A percentile compares a stretch with the other conserved stretches of the same genome.
These are phyloP conservation scores for Oreotrochilus melanogaster DNA, from an alignment of 2,113 vertebrate genomes.

Conservation along the genomic window DNA sequence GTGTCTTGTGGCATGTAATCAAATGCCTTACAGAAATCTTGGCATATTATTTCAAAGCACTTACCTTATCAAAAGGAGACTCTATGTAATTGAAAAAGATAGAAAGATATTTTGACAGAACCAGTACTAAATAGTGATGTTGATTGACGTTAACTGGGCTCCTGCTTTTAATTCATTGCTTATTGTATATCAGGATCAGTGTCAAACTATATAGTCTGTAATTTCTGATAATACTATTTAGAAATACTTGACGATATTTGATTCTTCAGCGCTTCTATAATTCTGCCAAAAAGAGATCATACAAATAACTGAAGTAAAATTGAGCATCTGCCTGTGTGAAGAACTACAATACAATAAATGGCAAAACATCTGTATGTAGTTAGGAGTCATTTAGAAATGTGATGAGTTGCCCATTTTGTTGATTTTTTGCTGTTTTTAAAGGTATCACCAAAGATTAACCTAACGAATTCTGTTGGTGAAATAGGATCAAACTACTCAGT, in stretches of 20 bases:
- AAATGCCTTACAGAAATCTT: neutral
- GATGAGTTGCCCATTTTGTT: constrained; percentile 11
- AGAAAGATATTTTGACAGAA: constrained; percentile 11
- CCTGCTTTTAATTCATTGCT: constrained; percentile 33
- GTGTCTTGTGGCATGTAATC: neutral
- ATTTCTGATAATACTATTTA: neutral
- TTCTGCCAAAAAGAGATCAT: neutral
- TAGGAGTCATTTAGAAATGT: neutral
- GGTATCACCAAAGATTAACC: constrained; percentile 48
- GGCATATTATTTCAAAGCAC: constrained; percentile 5
- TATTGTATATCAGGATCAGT: constrained; percentile 20
- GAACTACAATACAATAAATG: neutral
- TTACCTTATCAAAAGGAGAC: neutral
- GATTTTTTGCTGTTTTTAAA: constrained; percentile 47
- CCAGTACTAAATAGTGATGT: neutral
- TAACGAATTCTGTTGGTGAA: constrained; percentile 36
- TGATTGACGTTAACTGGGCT: neutral
- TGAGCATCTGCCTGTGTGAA: neutral
- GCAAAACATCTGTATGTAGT: constrained; percentile 25
- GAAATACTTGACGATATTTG: constrained; percentile 32
- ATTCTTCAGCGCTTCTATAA: neutral
- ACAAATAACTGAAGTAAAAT: constrained; percentile 16
- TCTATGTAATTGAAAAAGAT: neutral
- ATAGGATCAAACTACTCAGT: constrained; percentile 50
- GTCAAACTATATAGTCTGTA: constrained; percentile 18